These are phyloP conservation scores for Vulpes ferrilata DNA, from an alignment of 2,113 vertebrate species.

Conservation along the genomic window DNA sequence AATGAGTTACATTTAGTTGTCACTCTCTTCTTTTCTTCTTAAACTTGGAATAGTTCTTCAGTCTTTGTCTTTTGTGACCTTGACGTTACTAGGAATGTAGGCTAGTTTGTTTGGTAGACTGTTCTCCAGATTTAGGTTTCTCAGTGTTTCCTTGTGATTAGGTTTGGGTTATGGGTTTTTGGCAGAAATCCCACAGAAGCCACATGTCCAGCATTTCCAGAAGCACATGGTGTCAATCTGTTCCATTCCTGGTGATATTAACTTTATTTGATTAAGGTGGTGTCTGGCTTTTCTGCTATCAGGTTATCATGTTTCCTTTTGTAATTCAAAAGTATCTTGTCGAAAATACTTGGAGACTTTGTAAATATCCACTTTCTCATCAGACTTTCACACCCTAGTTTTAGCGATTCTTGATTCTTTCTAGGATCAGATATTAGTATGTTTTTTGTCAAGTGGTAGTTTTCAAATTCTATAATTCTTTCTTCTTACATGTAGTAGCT, in stretches of 20 bases:
- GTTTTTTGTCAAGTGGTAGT: background rate
- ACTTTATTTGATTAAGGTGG: background rate
- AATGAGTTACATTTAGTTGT: background rate
- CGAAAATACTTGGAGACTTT: background rate
- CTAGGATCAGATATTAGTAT: background rate
- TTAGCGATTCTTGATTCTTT: background rate
- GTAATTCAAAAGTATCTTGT: background rate
- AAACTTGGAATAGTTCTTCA: background rate
- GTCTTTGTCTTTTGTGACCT: slow-evolving; percentile 1
- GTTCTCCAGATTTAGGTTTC: background rate
- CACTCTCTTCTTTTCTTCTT: background rate
- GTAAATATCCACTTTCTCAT: background rate
- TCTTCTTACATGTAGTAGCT: background rate
- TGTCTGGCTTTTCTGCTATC: background rate
- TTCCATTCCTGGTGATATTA: background rate
- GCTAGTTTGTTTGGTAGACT: background rate
- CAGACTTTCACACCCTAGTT: background rate
- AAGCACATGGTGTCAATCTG: background rate
- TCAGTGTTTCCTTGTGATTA: background rate
- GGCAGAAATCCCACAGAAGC: background rate
- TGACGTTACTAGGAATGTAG: background rate
- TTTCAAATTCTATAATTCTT: background rate
- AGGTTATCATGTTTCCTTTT: background rate
- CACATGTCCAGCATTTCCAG: background rate
- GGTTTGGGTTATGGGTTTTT: background rate